Base-by-base conservation (phyloP, 2,113 vertebrate species). In the Strigops habroptila region DNA sequence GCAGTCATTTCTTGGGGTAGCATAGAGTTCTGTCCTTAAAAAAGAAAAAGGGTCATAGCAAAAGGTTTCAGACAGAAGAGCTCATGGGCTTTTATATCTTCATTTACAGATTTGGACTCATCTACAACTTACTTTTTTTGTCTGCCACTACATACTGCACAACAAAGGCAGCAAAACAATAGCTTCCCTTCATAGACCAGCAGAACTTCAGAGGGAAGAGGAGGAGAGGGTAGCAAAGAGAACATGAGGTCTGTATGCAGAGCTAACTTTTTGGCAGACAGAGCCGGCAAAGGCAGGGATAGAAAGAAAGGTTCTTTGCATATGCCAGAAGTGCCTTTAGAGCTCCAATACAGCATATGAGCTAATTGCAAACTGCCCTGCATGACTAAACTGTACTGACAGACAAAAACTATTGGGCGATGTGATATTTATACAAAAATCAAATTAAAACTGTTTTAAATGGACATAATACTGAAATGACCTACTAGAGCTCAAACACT, bases 361-460 rank as follows among this genome's bases (percentile, higher is more conserved):
- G 84, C 75, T 95, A 86, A 92, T 49, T 86, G 77, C 63, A 81
- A 68, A 65, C 76, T 70, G 43, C n/a, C 35, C 44, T 65, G 55
- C 52, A 30, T 63, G 52, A 53, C 48, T 88, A 91, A 91, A 96
- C 51, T 81, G 63, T 62, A 80, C 11, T 59, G 44, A 67, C 28
- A 86, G 55, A 86, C 19, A 79, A 65, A 90, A 71, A 78, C 18
- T 63, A 44, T 78, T 57, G 91, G 31, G 23, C 0, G 0, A 71
- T 25, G 63, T 59, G 85, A 43, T 64, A 77, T 84, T 92, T 90
- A 68, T 81, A 91, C 17, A 78, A 95, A 96, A 92, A 73, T 62
- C 43, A 91, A 90, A 94, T 93, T 93, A 91, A 84, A 81, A 52
- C 60, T 88, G 59, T 65, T 94, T 73, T 69, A 95, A 95, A 87